Conservation (phyloP, 1,140 invertebrate species). For the Euura saliciscinereae region DNA sequence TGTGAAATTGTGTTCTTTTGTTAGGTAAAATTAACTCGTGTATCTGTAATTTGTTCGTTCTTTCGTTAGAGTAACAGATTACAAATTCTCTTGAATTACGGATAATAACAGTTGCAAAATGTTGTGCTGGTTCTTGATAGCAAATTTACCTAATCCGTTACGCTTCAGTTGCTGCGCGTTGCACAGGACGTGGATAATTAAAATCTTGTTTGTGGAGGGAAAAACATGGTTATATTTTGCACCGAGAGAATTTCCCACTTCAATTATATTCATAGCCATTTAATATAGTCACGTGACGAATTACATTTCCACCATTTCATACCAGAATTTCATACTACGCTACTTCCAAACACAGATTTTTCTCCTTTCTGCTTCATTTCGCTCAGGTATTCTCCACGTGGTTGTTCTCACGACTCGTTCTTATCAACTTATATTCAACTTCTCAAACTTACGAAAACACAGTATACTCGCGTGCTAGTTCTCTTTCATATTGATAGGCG, state of each 20-base stretch:
- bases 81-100: not conserved
- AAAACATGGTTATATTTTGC: not conserved
- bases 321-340: too few species aligned
- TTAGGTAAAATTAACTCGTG: conserved; percentile 9
- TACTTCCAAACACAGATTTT: too few species aligned
- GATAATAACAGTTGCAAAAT: not conserved
- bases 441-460: too few species aligned
- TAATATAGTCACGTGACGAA: too few species aligned
- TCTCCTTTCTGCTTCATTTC: too few species aligned
- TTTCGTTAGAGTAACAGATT: not conserved
- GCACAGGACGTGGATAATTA: not conserved
- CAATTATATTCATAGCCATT: too few species aligned
- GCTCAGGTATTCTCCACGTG: too few species aligned
- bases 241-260: not conserved
- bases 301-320: too few species aligned
- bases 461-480: too few species aligned
- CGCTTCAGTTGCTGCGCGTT: not conserved
- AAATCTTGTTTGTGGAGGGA: not conserved
- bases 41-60: not conserved
- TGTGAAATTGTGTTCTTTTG: not conserved
- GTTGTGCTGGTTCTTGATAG: not conserved
- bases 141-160: not conserved
- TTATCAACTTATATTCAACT: too few species aligned
- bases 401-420: too few species aligned
- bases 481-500: too few species aligned